A percentile compares a stretch with the other conserved stretches of the same genome.
phyloP scores from a whole-genome alignment of 2,888 invertebrate species.

The Caenorhabditis angaria region DNA sequence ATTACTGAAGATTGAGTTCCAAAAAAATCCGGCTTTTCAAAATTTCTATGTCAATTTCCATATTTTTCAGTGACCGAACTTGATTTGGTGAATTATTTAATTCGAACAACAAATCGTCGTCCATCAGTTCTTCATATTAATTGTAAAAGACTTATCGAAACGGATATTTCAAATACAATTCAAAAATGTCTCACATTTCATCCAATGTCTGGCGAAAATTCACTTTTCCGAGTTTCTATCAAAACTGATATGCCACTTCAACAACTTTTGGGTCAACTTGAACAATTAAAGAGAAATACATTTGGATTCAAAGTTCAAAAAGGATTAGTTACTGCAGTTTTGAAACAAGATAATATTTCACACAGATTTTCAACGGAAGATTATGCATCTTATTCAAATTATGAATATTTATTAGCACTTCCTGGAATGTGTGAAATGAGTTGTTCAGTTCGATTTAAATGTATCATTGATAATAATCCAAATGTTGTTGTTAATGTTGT shows the following conservation, averaged over 20 bases:
- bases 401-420: background rate
- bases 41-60: background rate
- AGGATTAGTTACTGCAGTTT: background rate
- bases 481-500: background rate
- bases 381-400: background rate
- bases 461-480: background rate
- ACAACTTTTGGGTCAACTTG: constrained; percentile 5
- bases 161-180: constrained; percentile 3
- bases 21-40: background rate
- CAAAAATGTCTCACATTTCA: constrained; percentile 1
- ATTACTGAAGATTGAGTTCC: no score
- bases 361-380: background rate
- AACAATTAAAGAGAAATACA: background rate
- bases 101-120: background rate
- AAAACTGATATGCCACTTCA: constrained; percentile 6
- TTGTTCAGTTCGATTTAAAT: constrained; percentile 1
- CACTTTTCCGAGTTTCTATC: constrained; percentile 5
- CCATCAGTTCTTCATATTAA: background rate
- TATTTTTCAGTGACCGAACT: constrained; percentile 1
- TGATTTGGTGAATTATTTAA: background rate
- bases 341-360: background rate
- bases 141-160: constrained; percentile 4
- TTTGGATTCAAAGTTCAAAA: constrained; percentile 2
- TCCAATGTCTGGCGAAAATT: background rate
- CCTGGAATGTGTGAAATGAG: background rate